Base-by-base conservation (phyloP, 2,888 invertebrate species). In the Lissocephala sabroskyi region DNA sequence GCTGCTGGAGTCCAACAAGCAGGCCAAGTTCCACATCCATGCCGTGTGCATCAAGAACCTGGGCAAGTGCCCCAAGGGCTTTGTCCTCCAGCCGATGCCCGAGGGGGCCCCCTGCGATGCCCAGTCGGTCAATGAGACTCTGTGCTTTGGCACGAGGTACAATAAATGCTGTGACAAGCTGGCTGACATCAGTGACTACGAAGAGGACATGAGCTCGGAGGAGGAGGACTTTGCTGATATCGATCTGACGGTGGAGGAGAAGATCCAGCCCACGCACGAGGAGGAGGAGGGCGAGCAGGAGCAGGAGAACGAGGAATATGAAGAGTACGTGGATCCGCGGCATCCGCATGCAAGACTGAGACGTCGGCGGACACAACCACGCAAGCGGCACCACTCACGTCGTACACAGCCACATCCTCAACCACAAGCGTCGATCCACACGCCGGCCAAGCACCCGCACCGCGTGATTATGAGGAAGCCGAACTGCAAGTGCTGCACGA, bases 1-100 rank as follows among this genome's bases (percentile, higher is more conserved):
- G 18, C 65, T 84, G 0, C 56, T 77, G 16, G 81, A 82, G 46
- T 65, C 81, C 2, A 79, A 80, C 42, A 42, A 37, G 1, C 59
- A 68, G 3, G 68, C 75, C 1, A 56, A 56, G 1, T 82, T 77
- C 45, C 46, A 54, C 2, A 45, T 83, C 6, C 82, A 82, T 42
- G 53, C 41, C 9, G 16, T 82, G 10, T 55, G 49, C 16, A 59
- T 78, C 3, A 58, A 53, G 14, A 67, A 67, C 14, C 48, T 74
- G 7, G 51, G 50, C 0, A 61, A 68, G 23, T 71, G 74, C 10
- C 60, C 63, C 0, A 10, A 40, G 2, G 51, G 53, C 1, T 52
- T 37, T 30, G 49, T 48, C 1, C 14, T 45, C 2, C 59, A 58
- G 16, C 55, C 54, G 0, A 16, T 33, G 39, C 52, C 53, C 1